phyloP scores from a whole-genome alignment of 1,140 invertebrate genomes.

The Drosophila prosaltans region DNA sequence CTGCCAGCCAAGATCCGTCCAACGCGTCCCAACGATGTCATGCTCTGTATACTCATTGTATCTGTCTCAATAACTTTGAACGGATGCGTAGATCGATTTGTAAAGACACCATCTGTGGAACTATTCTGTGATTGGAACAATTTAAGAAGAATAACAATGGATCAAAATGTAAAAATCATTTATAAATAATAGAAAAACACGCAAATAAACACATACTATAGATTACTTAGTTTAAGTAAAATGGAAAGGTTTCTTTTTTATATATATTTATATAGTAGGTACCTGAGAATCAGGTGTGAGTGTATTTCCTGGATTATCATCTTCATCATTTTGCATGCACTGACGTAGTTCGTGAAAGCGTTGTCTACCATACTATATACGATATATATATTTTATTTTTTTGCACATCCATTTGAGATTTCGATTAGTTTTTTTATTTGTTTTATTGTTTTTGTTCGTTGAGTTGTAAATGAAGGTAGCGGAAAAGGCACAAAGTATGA shows the following conservation, averaged over 20 bases:
- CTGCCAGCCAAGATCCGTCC: slow-evolving; percentile 89
- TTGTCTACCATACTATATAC: slow-evolving; percentile 84
- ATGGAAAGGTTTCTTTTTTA: slow-evolving; percentile 27
- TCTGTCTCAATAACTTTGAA: slow-evolving; percentile 93
- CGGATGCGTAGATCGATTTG: slow-evolving; percentile 86
- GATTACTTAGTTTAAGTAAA: slow-evolving; percentile 2
- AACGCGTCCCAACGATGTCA: slow-evolving; percentile 92
- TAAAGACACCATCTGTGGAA: slow-evolving; percentile 85
- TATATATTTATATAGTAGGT: slow-evolving; percentile 75
- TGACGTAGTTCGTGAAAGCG: slow-evolving; percentile 92
- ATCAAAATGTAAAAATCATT: not conserved
- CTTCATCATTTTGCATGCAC: slow-evolving; percentile 92
- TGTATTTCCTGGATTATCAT: slow-evolving; percentile 86
- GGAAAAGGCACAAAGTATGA: slow-evolving; percentile 63
- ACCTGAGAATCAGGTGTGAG: slow-evolving; percentile 92
- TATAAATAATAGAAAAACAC: slow-evolving; percentile 27
- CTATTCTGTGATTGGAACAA: slow-evolving; percentile 72
- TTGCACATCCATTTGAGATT: slow-evolving; percentile 47
- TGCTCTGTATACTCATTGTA: slow-evolving; percentile 92
- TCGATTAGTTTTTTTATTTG: slow-evolving; percentile 36
- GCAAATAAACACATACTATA: slow-evolving; percentile 18
- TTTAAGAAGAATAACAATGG: slow-evolving; percentile 28
- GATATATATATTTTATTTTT: slow-evolving; percentile 49
- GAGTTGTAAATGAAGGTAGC: slow-evolving; percentile 55
- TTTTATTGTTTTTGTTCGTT: slow-evolving; percentile 34